Base-by-base conservation (phyloP, 2,888 invertebrate species). In the Dryadula phaetusa region DNA sequence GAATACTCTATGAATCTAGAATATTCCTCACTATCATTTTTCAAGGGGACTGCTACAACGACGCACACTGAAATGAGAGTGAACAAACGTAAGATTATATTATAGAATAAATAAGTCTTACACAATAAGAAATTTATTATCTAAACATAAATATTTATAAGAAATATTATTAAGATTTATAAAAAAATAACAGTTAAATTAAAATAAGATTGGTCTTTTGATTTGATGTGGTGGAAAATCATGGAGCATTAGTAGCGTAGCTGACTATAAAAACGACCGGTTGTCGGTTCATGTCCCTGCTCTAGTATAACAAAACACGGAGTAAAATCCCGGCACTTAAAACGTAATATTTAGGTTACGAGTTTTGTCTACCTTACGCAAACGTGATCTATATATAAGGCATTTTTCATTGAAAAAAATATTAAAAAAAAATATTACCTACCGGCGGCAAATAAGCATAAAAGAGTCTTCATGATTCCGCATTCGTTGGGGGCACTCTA, bases 1-100 rank as follows among this genome's bases (percentile, higher is more conserved):
- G 82, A 78, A 49, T 82, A 74, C 46, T 82, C 71, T 49, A 83
- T 74, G 66, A 71, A 82, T 2, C 82, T 76, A 8, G 79, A 78
- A 67, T 84, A 82, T 18, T 72, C 79, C 12, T 60, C 74, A 2
- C 52, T 37, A 0, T 56, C 61, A 8, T 70, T 44, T 22, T 73
- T 67, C 53, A 75, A 52, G 0, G 78, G 73, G 3, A 72, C 70
- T 56, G 77, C 75, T 4, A 61, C 18, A 18, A 70, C 76, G 28
- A 68, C 61, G 20, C 53, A 68, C 0, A 70, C 76, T 77, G 22
- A 28, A 72, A 85, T 76, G 79, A 52, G 16, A 8, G 28, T 16
- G 4, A 20, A 4, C 12, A 46, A 3, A 3, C 18, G 18, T 46
- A 46, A 46, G 22, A 12, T 0, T 22, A 12, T 12, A 2, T n/a